Conservation (phyloP, 2,888 invertebrate species). For the Gortyna flavago region DNA sequence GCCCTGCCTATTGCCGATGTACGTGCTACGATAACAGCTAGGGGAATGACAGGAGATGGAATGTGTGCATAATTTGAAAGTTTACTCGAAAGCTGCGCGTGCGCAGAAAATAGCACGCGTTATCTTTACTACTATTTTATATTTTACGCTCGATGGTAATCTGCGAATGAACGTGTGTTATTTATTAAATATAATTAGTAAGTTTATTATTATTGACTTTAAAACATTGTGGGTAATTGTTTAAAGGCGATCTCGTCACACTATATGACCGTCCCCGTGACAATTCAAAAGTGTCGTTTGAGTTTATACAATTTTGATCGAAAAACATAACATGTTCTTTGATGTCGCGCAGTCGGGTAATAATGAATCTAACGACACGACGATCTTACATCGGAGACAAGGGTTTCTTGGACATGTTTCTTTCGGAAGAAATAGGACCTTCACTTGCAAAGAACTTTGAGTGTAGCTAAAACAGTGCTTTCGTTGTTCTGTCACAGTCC, state of each 20-base stretch:
- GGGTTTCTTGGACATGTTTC: too few relatives aligned
- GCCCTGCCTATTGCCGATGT: slow-evolving; percentile 43
- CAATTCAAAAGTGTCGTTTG: too few relatives aligned
- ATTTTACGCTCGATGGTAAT: slow-evolving; percentile 29
- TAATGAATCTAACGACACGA: too few relatives aligned
- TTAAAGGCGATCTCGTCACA: not conserved
- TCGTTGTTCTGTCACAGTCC: not conserved
- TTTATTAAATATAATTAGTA: slow-evolving; percentile 17
- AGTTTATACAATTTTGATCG: too few relatives aligned
- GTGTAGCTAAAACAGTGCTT: not conserved
- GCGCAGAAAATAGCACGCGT: slow-evolving; percentile 1
- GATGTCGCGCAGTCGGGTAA: too few relatives aligned
- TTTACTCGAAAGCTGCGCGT: slow-evolving; percentile 39
- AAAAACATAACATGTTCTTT: too few relatives aligned
- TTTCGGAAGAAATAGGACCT: not conserved
- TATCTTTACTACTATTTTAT: slow-evolving; percentile 35
- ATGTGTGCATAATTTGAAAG: slow-evolving; percentile 57
- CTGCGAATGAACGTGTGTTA: not conserved
- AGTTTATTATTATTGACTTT: not conserved
- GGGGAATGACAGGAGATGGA: slow-evolving; percentile 42
- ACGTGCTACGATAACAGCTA: slow-evolving; percentile 45
- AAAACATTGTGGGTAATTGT: not conserved
- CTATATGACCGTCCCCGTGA: not conserved
- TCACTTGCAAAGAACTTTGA: not conserved
- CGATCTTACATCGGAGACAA: too few relatives aligned